Evolutionary conservation across 2,113 vertebrate species (phyloP).

Genomic region (Podarcis cretensis): DNA sequence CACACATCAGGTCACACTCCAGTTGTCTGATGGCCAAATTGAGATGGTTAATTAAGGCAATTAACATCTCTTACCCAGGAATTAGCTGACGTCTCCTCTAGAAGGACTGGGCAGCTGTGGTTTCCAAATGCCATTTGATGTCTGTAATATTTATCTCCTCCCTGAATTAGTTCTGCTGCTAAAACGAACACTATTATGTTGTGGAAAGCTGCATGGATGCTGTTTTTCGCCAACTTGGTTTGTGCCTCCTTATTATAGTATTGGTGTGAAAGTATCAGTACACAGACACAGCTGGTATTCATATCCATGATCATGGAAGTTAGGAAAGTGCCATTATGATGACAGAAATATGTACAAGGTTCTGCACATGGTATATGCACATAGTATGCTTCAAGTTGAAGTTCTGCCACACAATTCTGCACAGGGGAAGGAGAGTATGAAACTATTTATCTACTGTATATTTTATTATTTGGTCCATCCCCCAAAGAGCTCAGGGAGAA

Average conservation of each 20-base stretch:
- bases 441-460: not conserved
- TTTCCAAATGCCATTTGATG: conserved; percentile 15
- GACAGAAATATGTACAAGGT: not conserved
- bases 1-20: not conserved
- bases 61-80: conserved; percentile 12
- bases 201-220: not conserved
- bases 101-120: conserved; percentile 19
- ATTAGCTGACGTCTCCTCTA: conserved; percentile 25
- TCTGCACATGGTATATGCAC: not conserved
- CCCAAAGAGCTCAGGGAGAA: not conserved
- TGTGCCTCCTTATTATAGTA: not conserved
- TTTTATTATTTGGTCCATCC: not conserved
- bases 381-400: not conserved
- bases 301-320: not conserved
- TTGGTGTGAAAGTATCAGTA: not conserved
- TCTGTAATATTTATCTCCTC: conserved; percentile 30
- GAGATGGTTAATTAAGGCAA: conserved; percentile 22
- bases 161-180: conserved; percentile 23
- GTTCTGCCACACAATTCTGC: not conserved
- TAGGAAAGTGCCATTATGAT: not conserved
- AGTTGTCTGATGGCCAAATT: not conserved
- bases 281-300: not conserved
- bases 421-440: not conserved
- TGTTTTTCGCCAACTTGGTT: not conserved
- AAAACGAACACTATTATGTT: not conserved